These are phyloP conservation scores for Tamandua tetradactyla DNA, from an alignment of 2,797 vertebrate species.

Conservation along the genomic window DNA sequence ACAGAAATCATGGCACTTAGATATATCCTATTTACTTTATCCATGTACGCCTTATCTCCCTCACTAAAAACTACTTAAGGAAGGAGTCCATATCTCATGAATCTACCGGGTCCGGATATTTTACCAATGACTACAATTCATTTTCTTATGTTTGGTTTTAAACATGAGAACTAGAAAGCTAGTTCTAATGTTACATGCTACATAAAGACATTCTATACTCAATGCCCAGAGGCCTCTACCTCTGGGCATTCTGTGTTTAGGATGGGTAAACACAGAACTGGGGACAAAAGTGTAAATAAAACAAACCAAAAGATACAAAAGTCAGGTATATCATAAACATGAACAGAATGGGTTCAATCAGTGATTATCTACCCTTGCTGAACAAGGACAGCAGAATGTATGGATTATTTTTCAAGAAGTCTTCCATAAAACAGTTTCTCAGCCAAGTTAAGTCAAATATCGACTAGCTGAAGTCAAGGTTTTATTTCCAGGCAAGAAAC, in stretches of 20 bases:
- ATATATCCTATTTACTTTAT: neutral
- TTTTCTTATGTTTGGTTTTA: neutral
- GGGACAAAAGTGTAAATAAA: neutral
- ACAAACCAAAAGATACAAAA: constrained; percentile 15
- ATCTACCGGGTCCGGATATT: neutral
- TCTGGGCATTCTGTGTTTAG: no score
- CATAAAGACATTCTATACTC: neutral
- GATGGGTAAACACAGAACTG: neutral
- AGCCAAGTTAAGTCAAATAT: neutral
- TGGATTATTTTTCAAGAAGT: neutral
- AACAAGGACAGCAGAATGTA: neutral
- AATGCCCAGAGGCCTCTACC: neutral
- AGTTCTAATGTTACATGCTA: neutral
- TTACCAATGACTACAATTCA: neutral
- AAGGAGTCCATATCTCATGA: neutral
- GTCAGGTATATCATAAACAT: neutral
- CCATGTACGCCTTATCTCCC: neutral
- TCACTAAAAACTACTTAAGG: neutral
- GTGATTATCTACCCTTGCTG: neutral
- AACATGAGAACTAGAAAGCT: constrained; percentile 10
- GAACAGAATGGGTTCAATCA: constrained; percentile 3
- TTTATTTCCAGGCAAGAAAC: neutral
- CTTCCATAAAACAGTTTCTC: neutral
- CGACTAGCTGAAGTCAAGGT: neutral
- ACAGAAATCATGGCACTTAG: neutral